Base-by-base conservation (phyloP, 2,113 vertebrate species). In the Cyprinus carpio region DNA sequence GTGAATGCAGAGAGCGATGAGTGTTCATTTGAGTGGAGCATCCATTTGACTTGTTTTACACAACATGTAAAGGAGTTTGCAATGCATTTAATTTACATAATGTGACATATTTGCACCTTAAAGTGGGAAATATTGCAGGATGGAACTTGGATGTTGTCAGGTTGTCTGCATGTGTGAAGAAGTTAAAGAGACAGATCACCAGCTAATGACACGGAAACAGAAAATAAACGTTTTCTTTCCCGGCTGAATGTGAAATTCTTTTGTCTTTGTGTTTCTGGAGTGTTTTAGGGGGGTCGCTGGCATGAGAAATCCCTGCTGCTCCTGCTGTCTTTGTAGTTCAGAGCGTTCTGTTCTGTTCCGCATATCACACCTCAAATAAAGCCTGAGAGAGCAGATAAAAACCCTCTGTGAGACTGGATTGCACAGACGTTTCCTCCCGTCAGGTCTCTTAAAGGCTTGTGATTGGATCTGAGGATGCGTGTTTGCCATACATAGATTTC, bases 311-410 rank as follows among this genome's bases (percentile, higher is more conserved):
- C 54, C 31, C 34, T 74, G 71, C 71, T 74, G 71, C n/a, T 29
- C 46, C 54, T 46, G 62, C 60, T 54, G 60, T 27, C 49, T 67
- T 46, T 77, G 23, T 84, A 74, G 54, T 84, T 84, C 60, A 49
- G 40, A 78, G 83, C 29, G 4, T 37, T 60, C 29, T 40, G 60
- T 56, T 84, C 43, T 81, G 60, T 69, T 84, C 75, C 75, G 40
- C 75, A 64, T 78, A 77, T 69, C 64, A 12, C 60, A 69, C 60
- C 62, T 77, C 83, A 31, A 76, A 84, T 76, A 64, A 49, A 65
- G 72, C 72, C 76, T 76, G 72, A 84, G 83, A 76, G 56, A 84
- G 40, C 25, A 51, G 75, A 76, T 58, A 75, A 16, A 49, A 75
- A 83, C 20, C 37, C 18, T 46, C 56, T 18, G 69, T 69, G 27